phyloP scores from a whole-genome alignment of 2,888 invertebrate species.

The Yponomeuta evonymella region DNA sequence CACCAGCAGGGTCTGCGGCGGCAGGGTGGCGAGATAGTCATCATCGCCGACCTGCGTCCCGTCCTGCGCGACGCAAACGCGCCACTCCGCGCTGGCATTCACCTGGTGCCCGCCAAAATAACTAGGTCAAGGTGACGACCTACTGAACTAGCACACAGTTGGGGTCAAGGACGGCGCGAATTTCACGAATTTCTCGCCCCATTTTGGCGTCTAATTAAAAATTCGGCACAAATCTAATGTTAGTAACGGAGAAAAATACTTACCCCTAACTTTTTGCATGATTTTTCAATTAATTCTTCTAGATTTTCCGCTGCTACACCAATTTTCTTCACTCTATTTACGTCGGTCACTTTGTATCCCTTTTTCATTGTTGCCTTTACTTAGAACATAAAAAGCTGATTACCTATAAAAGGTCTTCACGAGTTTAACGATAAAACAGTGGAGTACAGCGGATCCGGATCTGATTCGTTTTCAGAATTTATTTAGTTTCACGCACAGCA shows the following conservation, averaged over 20 bases:
- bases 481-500: neutral
- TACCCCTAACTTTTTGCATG: constrained; percentile 80
- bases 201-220: constrained; percentile 15
- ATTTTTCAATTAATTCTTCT: constrained; percentile 80
- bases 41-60: constrained; percentile 84
- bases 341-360: constrained; percentile 85
- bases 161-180: constrained; percentile 51
- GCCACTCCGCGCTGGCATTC: constrained; percentile 67
- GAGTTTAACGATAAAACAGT: no score
- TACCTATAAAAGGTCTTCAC: no score
- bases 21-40: constrained; percentile 84
- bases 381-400: neutral
- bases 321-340: constrained; percentile 79
- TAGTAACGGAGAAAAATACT: constrained; percentile 34
- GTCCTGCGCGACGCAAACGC: constrained; percentile 78
- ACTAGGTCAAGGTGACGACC: constrained; percentile 45
- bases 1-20: constrained; percentile 85
- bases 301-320: constrained; percentile 82
- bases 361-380: constrained; percentile 61
- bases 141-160: constrained; percentile 26
- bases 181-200: neutral
- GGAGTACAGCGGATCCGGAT: no score
- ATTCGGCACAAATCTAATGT: constrained; percentile 19
- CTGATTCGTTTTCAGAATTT: neutral
- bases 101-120: constrained; percentile 51